Evolutionary conservation across 2,888 invertebrate genomes (phyloP).

Genomic region (Drosophila ustulata): DNA sequence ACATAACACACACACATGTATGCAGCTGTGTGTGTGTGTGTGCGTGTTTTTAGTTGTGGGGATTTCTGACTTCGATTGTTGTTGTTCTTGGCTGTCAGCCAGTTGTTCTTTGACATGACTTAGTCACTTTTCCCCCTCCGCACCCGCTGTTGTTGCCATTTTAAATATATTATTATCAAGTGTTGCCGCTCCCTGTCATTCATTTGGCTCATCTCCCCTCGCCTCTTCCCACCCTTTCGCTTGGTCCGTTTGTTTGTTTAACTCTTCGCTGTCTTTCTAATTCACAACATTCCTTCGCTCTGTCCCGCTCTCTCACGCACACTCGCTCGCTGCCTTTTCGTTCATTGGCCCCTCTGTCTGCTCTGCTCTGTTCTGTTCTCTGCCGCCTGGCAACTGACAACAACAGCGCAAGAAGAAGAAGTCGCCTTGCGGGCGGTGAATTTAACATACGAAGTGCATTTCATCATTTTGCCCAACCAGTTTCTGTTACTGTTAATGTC

Average conservation of each 20-base stretch:
- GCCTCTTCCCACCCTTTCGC: neutral
- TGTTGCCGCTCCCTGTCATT: slow-evolving; percentile 6
- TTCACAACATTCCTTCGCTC: slow-evolving; percentile 42
- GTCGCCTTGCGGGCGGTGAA: slow-evolving; percentile 8
- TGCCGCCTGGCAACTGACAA: slow-evolving; percentile 31
- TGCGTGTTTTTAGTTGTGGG: neutral
- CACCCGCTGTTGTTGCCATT: neutral
- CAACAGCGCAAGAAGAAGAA: neutral
- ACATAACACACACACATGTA: neutral
- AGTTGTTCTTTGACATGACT: slow-evolving; percentile 1
- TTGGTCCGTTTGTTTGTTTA: slow-evolving; percentile 9
- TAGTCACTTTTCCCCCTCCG: neutral
- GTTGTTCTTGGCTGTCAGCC: neutral
- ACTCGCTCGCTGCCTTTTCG: slow-evolving; percentile 7
- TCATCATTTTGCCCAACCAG: slow-evolving; percentile 40
- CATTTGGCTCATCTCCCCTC: neutral
- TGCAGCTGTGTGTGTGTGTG: neutral
- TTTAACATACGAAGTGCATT: slow-evolving; percentile 45
- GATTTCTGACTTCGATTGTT: slow-evolving; percentile 1
- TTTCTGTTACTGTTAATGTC: slow-evolving; percentile 15
- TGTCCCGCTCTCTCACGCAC: slow-evolving; percentile 5
- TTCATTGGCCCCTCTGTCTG: slow-evolving; percentile 32
- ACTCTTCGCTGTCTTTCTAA: slow-evolving; percentile 19
- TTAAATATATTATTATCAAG: slow-evolving; percentile 16
- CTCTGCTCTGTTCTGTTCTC: slow-evolving; percentile 9